Percentiles rank a stretch among this genome's conserved stretches.
phyloP scores from a whole-genome alignment of 2,797 vertebrate genomes.

The Notamacropus eugenii region DNA sequence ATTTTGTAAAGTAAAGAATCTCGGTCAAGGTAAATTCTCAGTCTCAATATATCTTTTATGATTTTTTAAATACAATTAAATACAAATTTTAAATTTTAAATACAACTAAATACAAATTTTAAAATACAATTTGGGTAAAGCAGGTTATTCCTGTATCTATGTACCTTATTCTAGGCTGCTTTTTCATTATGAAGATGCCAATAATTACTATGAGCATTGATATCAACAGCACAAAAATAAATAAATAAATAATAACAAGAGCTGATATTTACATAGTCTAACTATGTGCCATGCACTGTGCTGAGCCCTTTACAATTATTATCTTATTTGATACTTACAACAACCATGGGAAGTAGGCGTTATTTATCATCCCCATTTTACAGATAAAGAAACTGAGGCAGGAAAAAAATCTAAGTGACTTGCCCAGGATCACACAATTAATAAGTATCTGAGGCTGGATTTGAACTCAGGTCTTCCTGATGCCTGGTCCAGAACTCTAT shows the following conservation, averaged over 20 bases:
- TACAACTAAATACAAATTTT: neutral
- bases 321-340: neutral
- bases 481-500: neutral
- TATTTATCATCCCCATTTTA: neutral
- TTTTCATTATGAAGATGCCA: neutral
- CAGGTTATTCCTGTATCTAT: neutral
- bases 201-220: neutral
- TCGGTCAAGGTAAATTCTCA: neutral
- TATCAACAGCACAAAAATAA: neutral
- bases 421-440: neutral
- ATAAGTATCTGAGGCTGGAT: neutral
- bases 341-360: neutral
- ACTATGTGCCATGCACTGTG: neutral
- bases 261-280: neutral
- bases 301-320: neutral
- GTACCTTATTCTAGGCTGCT: neutral
- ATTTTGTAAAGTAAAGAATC: slow-evolving; percentile 1
- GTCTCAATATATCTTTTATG: neutral
- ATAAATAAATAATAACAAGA: neutral
- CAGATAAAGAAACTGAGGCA: neutral
- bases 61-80: neutral
- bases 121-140: slow-evolving; percentile 17
- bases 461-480: neutral
- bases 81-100: neutral
- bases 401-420: neutral